phyloP scores from a whole-genome alignment of 2,113 vertebrate species.

The Oreochromis niloticus region DNA sequence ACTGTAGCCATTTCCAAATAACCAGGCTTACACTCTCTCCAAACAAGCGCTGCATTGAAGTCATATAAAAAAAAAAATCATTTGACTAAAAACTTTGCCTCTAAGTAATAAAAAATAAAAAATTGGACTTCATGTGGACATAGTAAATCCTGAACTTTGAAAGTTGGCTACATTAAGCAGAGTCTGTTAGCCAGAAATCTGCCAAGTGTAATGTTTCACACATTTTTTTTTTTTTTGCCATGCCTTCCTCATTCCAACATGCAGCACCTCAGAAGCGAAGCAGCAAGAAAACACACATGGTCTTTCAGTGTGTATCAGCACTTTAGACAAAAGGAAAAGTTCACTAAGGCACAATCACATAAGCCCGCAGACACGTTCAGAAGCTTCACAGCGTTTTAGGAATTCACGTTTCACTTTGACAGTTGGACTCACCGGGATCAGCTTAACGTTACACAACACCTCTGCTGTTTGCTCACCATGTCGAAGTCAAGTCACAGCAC shows the following conservation, averaged over 20 bases:
- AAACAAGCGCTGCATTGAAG: not conserved
- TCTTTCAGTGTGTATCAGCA: not conserved
- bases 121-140: not conserved
- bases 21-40: accelerated
- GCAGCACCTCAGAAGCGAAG: accelerated
- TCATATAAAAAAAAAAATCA: too few species aligned
- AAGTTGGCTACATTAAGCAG: not conserved
- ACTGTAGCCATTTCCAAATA: not conserved
- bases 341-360: not conserved
- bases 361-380: accelerated
- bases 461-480: not conserved
- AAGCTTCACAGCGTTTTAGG: not conserved
- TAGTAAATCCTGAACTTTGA: not conserved
- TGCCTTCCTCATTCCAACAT: not conserved
- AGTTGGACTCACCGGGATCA: not conserved
- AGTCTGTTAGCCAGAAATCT: not conserved
- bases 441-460: not conserved
- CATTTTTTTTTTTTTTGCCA: not conserved
- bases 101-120: not conserved
- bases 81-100: not conserved
- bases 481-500: not conserved
- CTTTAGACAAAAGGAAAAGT: not conserved
- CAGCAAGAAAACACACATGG: not conserved
- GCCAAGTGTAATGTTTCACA: not conserved
- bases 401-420: not conserved